These are phyloP conservation scores for Hermaeophaga mercurialis DNA, from an alignment of 2,888 invertebrate genomes.

Conservation along the genomic window DNA sequence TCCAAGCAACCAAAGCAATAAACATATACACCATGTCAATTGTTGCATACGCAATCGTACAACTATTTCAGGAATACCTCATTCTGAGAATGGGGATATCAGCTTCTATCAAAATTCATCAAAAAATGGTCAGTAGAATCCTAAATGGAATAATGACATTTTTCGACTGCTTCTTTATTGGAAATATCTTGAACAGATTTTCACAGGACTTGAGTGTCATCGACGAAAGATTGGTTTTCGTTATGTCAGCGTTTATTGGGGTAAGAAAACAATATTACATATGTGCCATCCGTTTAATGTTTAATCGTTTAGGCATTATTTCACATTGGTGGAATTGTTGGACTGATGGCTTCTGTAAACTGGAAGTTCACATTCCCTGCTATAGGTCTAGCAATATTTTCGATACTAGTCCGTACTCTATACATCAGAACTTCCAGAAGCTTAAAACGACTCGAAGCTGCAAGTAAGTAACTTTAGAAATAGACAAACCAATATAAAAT, in stretches of 20 bases:
- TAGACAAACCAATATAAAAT: not conserved
- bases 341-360: conserved; percentile 60
- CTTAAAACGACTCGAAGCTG: conserved; percentile 43
- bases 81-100: conserved; percentile 39
- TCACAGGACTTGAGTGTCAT: conserved; percentile 47
- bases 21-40: conserved; percentile 44
- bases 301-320: conserved; percentile 24
- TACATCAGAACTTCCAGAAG: conserved; percentile 44
- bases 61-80: conserved; percentile 42
- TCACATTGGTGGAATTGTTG: conserved; percentile 34
- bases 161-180: conserved; percentile 48
- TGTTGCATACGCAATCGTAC: conserved; percentile 37
- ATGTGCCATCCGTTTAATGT: too few species aligned
- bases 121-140: conserved; percentile 43
- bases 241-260: conserved; percentile 33
- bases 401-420: conserved; percentile 33
- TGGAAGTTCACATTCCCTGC: conserved; percentile 50
- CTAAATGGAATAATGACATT: conserved; percentile 45
- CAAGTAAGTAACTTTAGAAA: conserved; percentile 51
- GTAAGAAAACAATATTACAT: conserved; percentile 29
- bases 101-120: conserved; percentile 46
- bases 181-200: conserved; percentile 50
- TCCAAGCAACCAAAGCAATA: conserved; percentile 31
- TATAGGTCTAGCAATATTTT: conserved; percentile 27
- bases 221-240: conserved; percentile 44